Evolutionary conservation across 1,140 invertebrate species (phyloP), one percentile per base, ranked within the genome.

Genomic region (Drosophila sulfurigaster): DNA sequence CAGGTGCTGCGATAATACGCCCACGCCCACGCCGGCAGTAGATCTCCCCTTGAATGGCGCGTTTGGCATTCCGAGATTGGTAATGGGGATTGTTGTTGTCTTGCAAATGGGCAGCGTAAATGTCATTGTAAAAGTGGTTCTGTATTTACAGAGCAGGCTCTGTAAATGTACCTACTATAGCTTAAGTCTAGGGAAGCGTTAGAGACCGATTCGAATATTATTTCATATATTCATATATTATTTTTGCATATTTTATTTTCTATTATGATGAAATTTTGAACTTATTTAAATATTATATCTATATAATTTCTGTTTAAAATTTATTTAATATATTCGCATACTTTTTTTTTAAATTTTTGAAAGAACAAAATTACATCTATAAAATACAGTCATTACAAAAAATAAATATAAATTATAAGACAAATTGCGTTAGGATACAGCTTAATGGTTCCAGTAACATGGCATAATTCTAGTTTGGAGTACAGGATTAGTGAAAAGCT

Each of bases 41-140:
- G 66, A 75, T 32, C 51, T 52, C 38, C 51, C 59, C 38, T 76
- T 65, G 51, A 65, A 64, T 72, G 60, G 67, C 62, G 60, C 63
- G 66, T 70, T 72, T 65, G 67, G 72, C 67, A 62, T 57, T 77
- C 65, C 51, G 41, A 69, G 56, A 68, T 78, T 78, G 71, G 64
- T 78, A 66, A 43, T 43, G 41, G 41, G 41, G 35, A 38, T 38
- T 38, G 30, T 7, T 6, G 1, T 52, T 54, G 15, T 41, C 46
- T 38, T 15, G 56, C 70, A 54, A 58, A 20, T n/a, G 16, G 41
- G 7, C 45, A 25, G 7, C 7, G 30, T 7, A 38, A 11, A 25
- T 25, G 20, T 0, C 20, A 25, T 25, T 25, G 20, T 20, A 52
- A 35, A 46, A 41, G n/a, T 16, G 35, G 20, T 38, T 28, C 10